Conservation (phyloP, 2,113 vertebrate genomes). For the Thunnus thynnus region DNA sequence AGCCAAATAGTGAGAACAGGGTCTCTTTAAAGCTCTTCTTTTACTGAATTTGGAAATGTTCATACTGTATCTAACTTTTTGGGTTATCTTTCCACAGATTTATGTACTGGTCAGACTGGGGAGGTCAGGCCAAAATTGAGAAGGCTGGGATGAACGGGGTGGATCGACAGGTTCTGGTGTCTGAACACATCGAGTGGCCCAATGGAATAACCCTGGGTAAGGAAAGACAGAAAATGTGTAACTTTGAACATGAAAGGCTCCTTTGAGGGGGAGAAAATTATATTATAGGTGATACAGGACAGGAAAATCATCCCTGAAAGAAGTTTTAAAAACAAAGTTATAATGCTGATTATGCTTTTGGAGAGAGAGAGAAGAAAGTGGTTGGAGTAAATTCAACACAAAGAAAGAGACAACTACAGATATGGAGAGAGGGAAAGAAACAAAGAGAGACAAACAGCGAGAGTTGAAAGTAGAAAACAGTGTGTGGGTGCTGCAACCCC, state of each 20-base stretch:
- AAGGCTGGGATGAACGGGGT: conserved; percentile 95
- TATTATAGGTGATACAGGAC: neutral
- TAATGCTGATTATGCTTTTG: conserved; percentile 27
- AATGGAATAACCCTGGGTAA: conserved; percentile 97
- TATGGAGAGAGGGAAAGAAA: conserved; percentile 1
- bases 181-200: conserved; percentile 96
- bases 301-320: conserved; percentile 17
- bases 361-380: conserved; percentile 1
- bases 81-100: conserved; percentile 84
- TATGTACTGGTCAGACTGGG: conserved; percentile 99
- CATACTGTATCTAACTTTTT: neutral
- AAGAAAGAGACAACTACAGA: conserved; percentile 6
- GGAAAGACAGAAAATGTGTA: conserved; percentile 13
- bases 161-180: conserved; percentile 92
- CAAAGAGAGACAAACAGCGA: conserved; percentile 15
- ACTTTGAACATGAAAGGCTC: neutral
- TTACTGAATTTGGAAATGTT: neutral
- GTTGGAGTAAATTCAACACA: conserved; percentile 22
- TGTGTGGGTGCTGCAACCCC: conserved; percentile 40
- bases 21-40: neutral
- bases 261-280: neutral
- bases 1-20: neutral
- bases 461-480: conserved; percentile 39
- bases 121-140: conserved; percentile 94
- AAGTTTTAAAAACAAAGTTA: conserved; percentile 20